These are phyloP conservation scores for Junco hyemalis DNA, from an alignment of 2,113 vertebrate species.

Conservation along the genomic window DNA sequence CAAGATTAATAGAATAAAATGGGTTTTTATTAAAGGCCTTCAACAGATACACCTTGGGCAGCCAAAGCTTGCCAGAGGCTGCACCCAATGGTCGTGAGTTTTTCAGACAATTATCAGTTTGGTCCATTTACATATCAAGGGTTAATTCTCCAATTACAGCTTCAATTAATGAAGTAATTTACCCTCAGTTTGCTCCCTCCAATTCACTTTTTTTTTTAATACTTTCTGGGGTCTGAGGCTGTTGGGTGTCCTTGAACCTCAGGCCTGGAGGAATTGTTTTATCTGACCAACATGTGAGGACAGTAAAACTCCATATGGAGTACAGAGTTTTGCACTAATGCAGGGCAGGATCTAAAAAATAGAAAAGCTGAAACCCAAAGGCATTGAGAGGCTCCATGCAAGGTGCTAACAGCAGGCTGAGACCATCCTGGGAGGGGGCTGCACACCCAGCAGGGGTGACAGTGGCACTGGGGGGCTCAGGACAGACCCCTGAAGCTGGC, in stretches of 20 bases:
- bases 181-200: neutral
- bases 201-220: neutral
- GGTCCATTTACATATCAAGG: neutral
- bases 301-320: neutral
- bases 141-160: neutral
- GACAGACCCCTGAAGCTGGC: neutral
- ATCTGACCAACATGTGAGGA: neutral
- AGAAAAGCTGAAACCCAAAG: neutral
- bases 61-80: neutral
- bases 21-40: neutral
- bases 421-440: neutral
- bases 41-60: neutral
- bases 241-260: rapidly evolving
- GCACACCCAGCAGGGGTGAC: neutral
- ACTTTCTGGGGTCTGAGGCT: no score
- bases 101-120: neutral
- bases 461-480: rapidly evolving
- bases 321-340: neutral
- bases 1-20: neutral
- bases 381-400: neutral
- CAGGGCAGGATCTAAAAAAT: neutral
- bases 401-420: neutral
- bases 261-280: neutral
- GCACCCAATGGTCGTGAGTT: rapidly evolving
- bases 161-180: neutral